phyloP scores from a whole-genome alignment of 1,140 invertebrate species.

The Dryas iulia region DNA sequence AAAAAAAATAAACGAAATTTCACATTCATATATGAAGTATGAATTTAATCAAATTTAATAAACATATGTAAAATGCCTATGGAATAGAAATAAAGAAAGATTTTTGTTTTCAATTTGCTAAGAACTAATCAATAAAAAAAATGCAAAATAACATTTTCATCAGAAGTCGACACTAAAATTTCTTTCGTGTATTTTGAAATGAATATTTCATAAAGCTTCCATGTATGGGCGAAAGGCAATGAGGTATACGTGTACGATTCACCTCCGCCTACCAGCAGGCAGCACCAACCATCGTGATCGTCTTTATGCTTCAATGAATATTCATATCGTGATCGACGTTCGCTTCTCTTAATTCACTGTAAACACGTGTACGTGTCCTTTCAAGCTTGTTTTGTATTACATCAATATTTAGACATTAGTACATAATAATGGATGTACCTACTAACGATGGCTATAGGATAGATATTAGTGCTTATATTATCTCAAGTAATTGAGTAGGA shows the following conservation, averaged over 20 bases:
- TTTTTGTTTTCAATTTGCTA: too few species aligned
- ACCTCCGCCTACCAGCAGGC: slow-evolving; percentile 8
- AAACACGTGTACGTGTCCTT: slow-evolving; percentile 71
- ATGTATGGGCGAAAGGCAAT: not conserved
- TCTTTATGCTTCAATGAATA: slow-evolving; percentile 55
- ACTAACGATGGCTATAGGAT: not conserved
- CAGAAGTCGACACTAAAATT: not conserved
- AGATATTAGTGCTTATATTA: not conserved
- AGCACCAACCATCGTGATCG: slow-evolving; percentile 8
- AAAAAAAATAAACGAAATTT: too few species aligned
- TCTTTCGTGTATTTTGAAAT: not conserved
- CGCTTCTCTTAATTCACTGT: slow-evolving; percentile 64
- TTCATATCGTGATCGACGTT: slow-evolving; percentile 67
- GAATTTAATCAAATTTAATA: too few species aligned
- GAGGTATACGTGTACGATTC: not conserved
- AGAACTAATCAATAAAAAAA: too few species aligned
- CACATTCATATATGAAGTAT: too few species aligned
- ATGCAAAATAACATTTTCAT: too few species aligned
- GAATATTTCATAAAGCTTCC: not conserved
- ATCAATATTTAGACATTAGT: slow-evolving; percentile 48
- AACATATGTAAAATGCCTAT: too few species aligned
- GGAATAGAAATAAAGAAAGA: too few species aligned
- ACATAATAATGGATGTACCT: slow-evolving; percentile 12
- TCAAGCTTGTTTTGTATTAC: slow-evolving; percentile 60
- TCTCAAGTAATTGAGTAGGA: too few species aligned